Base-by-base conservation (phyloP, 2,113 vertebrate genomes). In the Rhombomys opimus region DNA sequence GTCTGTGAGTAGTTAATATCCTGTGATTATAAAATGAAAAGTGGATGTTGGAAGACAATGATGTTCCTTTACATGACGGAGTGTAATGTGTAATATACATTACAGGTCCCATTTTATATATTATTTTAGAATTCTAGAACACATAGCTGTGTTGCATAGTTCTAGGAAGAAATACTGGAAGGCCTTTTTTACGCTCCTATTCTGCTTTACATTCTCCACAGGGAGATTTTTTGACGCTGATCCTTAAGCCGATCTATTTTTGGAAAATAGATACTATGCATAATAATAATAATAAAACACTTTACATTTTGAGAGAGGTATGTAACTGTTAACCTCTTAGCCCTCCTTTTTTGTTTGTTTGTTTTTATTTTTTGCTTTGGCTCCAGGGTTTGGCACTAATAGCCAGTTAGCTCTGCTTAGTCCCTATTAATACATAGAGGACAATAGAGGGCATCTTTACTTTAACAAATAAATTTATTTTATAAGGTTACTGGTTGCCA, bases 221-320 rank as follows among this genome's bases (percentile, higher is more conserved):
- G 18, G 57, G 41, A 75, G 4, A 30, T 59, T 59, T 35, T 78
- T 78, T 91, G 38, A 14, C 5, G 20, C 15, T 52, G 10, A 86
- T 85, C 1, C 12, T 92, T 90, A 94, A 92, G 67, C 57, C 59
- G 90, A 80, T 63, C 67, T 90, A 59, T 92, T 97, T 89, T 57
- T 80, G 35, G 68, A 80, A 54, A 87, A 78, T 57, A 70, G 17
- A 38, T 80, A 68, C 59, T n/a, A 15, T 70, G 52, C 70, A 6
- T 61, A 14, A n/a, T 82, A 23, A 23, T 41, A 61, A 30, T 77
- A 13, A 50, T 50, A 27, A 27, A 46, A 46, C 46, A n/a, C 32
- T 93, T 91, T 89, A 67, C 5, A 23, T 85, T 61, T 90, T 30
- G 54, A 52, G 14, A 82, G 1, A 20, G 13, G 50, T 86, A 57